Evolutionary conservation across 2,113 vertebrate genomes (phyloP), one percentile per base, ranked within the genome.

Genomic region (Holacanthus passer): DNA sequence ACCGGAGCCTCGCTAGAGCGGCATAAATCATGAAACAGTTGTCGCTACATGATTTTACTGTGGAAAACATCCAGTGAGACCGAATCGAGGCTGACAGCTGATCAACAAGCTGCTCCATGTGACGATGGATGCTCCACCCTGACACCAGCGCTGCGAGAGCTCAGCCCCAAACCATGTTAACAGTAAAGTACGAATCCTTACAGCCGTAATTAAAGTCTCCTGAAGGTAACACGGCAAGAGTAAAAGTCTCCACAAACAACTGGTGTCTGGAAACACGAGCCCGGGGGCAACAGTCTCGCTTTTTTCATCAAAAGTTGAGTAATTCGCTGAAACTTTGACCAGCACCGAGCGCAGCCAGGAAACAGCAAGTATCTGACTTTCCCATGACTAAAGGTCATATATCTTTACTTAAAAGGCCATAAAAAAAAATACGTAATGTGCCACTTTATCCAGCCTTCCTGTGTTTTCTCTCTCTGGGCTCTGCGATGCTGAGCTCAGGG

Each of bases 141-240:
- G 66, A 66, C 37, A 55, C 53, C 50, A 80, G 81, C 60, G 73
- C 39, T 35, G 14, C 24, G 31, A 27, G 32, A 88, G 27, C 31
- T 75, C 53, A 55, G 47, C 63, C 72, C 62, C 47, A 76, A 87
- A 77, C 37, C 52, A 63, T 86, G 78, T 74, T 83, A 67, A 80
- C 53, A 70, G 70, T 85, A 65, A 93, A 86, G 85, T 87, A 87
- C 86, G 82, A 74, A 88, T 89, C 80, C 89, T 85, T 84, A 55
- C 68, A 73, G 62, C 48, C 29, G 73, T 77, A 84, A 78, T 87
- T 82, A 84, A 82, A 69, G 71, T 65, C 67, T 58, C 47, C 50
- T 50, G 65, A 58, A 81, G 73, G 66, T 73, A 79, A 45, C 32
- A 43, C 43, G 27, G 74, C 71, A 75, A 56, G 76, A 77, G 59